Base-by-base conservation (phyloP, 2,113 vertebrate species). In the Charadrius vociferus region DNA sequence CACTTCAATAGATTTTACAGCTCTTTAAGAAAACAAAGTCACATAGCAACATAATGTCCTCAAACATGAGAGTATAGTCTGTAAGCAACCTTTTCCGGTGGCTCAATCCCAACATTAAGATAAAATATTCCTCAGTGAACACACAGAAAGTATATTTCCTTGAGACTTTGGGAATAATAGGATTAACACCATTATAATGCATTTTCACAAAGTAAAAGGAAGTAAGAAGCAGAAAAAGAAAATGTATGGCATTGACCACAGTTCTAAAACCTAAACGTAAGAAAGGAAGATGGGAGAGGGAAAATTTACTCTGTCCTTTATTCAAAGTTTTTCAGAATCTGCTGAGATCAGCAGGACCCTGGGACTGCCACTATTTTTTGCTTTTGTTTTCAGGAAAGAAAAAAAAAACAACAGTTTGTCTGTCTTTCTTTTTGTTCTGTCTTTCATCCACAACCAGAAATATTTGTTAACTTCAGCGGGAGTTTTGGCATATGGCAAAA, bases 1-100 rank as follows among this genome's bases (percentile, higher is more conserved):
- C 34, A 65, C 9, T 72, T 93, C 62, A 84, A 95, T 45, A 89
- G 18, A 68, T 81, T 93, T 93, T 81, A 89, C 21, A 72, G n/a
- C 29, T 81, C 39, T 75, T 16, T 89, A 87, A 41, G 56, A 65
- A 90, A 94, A 73, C 30, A 67, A 78, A 87, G 29, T 55, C 65
- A 89, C 19, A 7, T 16, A 91, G n/a, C 73, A 91, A 87, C n/a
- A 52, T 37, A 81, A 66, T 56, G 23, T 74, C 21, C 36, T 91
- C 56, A 75, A 95, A 85, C 59, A 61, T 65, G 23, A 68, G 39
- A 84, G 23, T 65, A 71, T 73, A 59, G 18, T 14, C 71, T 93
- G 53, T 52, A 91, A 93, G 83, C 14, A 93, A 21, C 8, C 4
- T 34, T 11, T 1, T 77, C 14, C 59, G 67, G 19, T 37, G 29